phyloP scores from a whole-genome alignment of 2,797 vertebrate species.

The Alfaro cultratus region DNA sequence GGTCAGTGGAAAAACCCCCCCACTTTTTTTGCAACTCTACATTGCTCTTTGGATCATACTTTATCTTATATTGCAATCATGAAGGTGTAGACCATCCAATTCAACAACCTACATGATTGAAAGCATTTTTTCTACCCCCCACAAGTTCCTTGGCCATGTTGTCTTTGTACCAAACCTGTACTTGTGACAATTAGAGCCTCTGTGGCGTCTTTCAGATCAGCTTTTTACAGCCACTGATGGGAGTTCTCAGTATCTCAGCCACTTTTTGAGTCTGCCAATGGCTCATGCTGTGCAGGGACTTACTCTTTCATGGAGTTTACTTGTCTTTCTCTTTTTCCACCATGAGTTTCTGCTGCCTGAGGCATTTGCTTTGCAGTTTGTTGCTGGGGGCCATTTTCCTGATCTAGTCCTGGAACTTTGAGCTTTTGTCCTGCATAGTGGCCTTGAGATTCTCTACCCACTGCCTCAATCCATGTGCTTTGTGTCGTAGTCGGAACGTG shows the following conservation, averaged over 20 bases:
- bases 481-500: neutral
- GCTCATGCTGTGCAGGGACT: neutral
- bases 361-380: neutral
- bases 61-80: neutral
- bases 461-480: neutral
- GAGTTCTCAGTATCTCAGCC: conserved; percentile 4
- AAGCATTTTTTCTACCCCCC: neutral
- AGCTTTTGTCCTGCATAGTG: conserved; percentile 3
- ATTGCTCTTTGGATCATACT: neutral
- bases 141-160: neutral
- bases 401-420: conserved; percentile 8
- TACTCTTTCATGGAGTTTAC: neutral
- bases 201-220: conserved; percentile 1
- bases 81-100: neutral
- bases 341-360: conserved; percentile 4
- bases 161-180: neutral
- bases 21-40: neutral
- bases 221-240: conserved; percentile 1
- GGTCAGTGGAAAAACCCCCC: neutral
- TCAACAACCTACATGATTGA: neutral
- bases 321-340: neutral
- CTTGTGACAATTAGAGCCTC: neutral
- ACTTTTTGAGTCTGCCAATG: conserved; percentile 1
- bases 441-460: neutral
- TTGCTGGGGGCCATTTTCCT: conserved; percentile 1